These are phyloP conservation scores for Muntiacus reevesi DNA, from an alignment of 2,113 vertebrate species.

Conservation along the genomic window DNA sequence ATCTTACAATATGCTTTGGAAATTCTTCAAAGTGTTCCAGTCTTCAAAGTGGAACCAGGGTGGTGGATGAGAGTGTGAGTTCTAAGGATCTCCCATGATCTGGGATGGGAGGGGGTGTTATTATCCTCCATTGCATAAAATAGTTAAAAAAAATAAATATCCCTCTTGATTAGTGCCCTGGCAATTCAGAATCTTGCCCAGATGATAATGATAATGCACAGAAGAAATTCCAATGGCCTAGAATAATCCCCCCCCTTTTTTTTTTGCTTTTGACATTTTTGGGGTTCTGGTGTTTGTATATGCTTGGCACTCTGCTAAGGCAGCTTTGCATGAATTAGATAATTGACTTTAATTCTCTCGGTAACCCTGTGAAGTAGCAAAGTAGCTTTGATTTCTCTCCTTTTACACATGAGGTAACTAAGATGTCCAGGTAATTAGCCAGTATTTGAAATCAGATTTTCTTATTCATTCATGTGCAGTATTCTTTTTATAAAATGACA, in stretches of 20 bases:
- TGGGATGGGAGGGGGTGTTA: fast-evolving
- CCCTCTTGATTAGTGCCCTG: neutral
- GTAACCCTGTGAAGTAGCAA: neutral
- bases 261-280: neutral
- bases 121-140: neutral
- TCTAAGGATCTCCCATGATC: neutral
- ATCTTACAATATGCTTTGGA: neutral
- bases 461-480: neutral
- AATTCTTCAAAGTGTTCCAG: slow-evolving; percentile 33
- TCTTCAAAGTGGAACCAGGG: neutral
- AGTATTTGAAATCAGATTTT: neutral
- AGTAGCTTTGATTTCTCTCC: neutral
- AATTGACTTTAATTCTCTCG: neutral
- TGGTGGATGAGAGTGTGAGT: neutral
- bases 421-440: neutral
- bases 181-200: neutral
- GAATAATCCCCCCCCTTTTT: neutral
- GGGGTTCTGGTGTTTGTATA: neutral
- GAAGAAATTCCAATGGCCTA: neutral
- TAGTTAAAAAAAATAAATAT: neutral
- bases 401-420: neutral
- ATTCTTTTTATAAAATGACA: neutral
- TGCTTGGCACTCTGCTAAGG: neutral
- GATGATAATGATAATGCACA: neutral
- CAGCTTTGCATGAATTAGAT: neutral